Evolutionary conservation across 35 echinoderm and acorn worm species (phyloP).

Genomic region (Lytechinus variegatus): DNA sequence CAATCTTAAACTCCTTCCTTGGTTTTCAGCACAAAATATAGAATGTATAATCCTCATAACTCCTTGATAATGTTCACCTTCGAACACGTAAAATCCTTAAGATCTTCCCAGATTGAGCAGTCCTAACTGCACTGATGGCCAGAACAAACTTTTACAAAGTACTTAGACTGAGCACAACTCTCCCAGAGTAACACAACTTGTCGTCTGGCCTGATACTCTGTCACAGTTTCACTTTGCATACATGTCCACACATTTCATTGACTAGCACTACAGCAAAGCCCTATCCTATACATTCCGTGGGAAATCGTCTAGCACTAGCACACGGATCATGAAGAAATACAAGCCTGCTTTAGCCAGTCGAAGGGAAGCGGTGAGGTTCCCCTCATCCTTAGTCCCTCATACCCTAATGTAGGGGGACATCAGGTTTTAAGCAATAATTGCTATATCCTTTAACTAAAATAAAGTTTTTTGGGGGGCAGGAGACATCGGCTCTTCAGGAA

Average conservation of each 20-base stretch:
- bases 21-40: background rate
- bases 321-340: background rate
- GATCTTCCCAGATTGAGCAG: background rate
- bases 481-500: background rate
- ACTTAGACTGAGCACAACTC: background rate
- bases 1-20: background rate
- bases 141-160: background rate
- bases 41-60: background rate
- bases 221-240: background rate
- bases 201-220: background rate
- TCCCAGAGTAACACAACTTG: background rate
- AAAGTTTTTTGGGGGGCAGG: background rate
- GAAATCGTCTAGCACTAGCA: background rate
- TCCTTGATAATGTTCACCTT: background rate
- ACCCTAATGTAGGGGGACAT: background rate
- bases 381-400: background rate
- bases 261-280: background rate
- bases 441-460: constrained; percentile 3
- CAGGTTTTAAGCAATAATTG: constrained; percentile 5
- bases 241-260: background rate
- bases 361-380: background rate
- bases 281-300: background rate
- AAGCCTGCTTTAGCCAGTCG: background rate
- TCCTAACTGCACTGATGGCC: background rate
- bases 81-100: background rate